These are phyloP conservation scores for Salvelinus alpinus DNA, from an alignment of 2,113 vertebrate species.

Conservation along the genomic window DNA sequence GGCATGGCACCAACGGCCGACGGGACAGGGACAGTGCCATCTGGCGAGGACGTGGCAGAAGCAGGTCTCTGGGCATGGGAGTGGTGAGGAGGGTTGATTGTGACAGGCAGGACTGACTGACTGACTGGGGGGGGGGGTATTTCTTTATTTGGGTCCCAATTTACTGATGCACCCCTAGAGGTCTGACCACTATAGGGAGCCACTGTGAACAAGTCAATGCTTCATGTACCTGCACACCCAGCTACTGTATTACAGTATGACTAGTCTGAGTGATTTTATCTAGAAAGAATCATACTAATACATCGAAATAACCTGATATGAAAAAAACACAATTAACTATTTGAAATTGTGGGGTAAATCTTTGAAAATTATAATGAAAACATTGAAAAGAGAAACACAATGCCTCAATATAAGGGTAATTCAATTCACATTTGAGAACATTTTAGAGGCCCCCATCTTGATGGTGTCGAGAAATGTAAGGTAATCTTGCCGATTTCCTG, in stretches of 20 bases:
- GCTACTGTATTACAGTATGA: no score
- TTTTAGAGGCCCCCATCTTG: no score
- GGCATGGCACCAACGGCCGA: conserved; percentile 23
- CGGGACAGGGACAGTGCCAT: conserved; percentile 42
- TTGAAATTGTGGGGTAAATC: background rate
- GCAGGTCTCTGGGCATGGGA: conserved; percentile 18
- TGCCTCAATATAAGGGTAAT: background rate
- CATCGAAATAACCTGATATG: no score
- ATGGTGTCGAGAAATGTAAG: no score
- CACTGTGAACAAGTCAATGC: background rate
- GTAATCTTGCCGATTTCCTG: no score
- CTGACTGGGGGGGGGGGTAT: background rate
- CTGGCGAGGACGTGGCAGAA: conserved; percentile 34
- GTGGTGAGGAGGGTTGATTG: background rate
- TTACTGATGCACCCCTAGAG: background rate
- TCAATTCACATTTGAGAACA: background rate
- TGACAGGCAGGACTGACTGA: background rate
- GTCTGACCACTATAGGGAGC: background rate
- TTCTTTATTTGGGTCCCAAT: background rate
- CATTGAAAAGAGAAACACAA: background rate
- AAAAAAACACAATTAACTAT: background rate
- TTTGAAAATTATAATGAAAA: background rate
- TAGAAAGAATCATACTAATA: no score
- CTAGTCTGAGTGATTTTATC: no score
- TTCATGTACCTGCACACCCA: no score